These are phyloP conservation scores for Junonia oenone DNA, from an alignment of 2,888 invertebrate genomes.

Conservation along the genomic window DNA sequence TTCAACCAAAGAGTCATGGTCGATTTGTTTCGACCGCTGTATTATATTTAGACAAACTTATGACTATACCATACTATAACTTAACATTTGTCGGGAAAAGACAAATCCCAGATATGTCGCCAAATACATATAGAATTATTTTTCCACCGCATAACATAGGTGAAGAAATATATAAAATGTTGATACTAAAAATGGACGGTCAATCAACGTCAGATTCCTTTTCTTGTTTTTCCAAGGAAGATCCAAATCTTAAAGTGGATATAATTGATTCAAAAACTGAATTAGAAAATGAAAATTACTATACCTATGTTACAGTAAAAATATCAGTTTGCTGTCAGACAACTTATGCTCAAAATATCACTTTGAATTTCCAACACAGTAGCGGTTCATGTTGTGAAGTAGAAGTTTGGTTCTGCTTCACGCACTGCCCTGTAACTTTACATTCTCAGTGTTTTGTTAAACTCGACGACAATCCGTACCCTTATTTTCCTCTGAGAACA, in stretches of 20 bases:
- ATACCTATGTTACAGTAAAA: constrained; percentile 48
- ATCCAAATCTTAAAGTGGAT: constrained; percentile 41
- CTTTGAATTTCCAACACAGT: constrained; percentile 47
- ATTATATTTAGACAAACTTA: constrained; percentile 59
- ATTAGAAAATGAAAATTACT: constrained; percentile 31
- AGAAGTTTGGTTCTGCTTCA: constrained; percentile 58
- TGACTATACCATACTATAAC: constrained; percentile 60
- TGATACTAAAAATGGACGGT: constrained; percentile 48
- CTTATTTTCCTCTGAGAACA: constrained; percentile 53
- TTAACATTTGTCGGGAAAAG: constrained; percentile 60
- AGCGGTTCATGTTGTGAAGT: constrained; percentile 57
- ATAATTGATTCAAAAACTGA: constrained; percentile 38
- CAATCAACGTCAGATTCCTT: constrained; percentile 43
- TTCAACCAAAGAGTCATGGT: constrained; percentile 60
- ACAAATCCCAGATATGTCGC: constrained; percentile 47
- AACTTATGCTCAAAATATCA: constrained; percentile 41
- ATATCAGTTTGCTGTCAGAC: constrained; percentile 41
- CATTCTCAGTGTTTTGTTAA: constrained; percentile 45
- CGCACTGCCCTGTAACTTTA: constrained; percentile 59
- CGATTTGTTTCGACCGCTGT: constrained; percentile 55
- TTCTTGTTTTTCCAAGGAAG: constrained; percentile 47
- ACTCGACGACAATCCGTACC: constrained; percentile 54
- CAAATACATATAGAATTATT: constrained; percentile 50
- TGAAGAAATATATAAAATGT: constrained; percentile 35
- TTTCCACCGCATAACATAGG: constrained; percentile 59